Evolutionary conservation across 1,140 invertebrate genomes (phyloP), one percentile per base, ranked within the genome.

Genomic region (Oncopeltus fasciatus): DNA sequence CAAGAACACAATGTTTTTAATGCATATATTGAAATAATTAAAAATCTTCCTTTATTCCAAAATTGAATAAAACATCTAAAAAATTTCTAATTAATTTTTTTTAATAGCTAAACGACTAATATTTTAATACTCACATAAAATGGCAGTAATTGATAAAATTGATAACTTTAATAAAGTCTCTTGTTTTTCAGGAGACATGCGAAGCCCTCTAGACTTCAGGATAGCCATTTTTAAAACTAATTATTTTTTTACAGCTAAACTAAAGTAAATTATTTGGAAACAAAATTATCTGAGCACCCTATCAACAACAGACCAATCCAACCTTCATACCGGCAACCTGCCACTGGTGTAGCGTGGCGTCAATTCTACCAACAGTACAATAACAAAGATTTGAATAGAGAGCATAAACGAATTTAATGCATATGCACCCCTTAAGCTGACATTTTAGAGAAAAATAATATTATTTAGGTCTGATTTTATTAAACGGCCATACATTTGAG

Each of bases 111-210:
- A 59, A 62, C 18, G 26, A 62, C 43, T 21, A 49, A 66, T 60
- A 21, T 47, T 27, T 59, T 65, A 63, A 53, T 66, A 86, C 87
- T 88, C 83, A 97, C 93, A 95, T 67, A 98, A 78, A 71, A 97
- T 84, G 61, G 89, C 89, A 68, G 92, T 92, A 71, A 93, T 80
- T 46, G 92, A 88, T 56, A 98, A 80, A 72, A 97, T 89, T 61
- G 87, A 82, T 71, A 97, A 77, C 73, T 96, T 97, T 63, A 97
- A 78, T 67, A 97, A 81, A 43, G 92, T 95, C 74, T 96, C 92
- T 73, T 97, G 92, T 74, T 96, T 96, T 68, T 96, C 90, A 21
- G 59, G 65, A 43, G 69, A 70, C 69, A 70, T 69, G 18, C 67
- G 60, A 31, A 68, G 57, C 27, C 65, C 65, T 31, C 65, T 47